phyloP scores from a whole-genome alignment of 2,797 vertebrate species.

The Chelon auratus region DNA sequence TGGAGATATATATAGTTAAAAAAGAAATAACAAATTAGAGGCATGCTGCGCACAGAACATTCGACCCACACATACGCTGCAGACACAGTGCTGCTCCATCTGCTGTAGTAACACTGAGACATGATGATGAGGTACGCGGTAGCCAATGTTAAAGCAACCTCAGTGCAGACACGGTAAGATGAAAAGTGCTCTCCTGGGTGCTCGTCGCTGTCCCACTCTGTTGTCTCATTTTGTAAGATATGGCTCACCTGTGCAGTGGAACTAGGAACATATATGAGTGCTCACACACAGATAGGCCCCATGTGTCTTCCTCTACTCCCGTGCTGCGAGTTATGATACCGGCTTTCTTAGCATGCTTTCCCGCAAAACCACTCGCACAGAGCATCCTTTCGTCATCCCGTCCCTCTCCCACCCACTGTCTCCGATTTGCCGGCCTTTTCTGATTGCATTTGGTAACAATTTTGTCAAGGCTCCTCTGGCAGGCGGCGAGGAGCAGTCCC shows the following conservation, averaged over 20 bases:
- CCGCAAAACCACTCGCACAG: constrained; percentile 29
- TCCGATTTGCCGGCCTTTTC: constrained; percentile 71
- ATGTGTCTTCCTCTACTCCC: constrained; percentile 6
- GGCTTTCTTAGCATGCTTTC: constrained; percentile 27
- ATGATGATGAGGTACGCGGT: constrained; percentile 10
- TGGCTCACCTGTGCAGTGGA: constrained; percentile 44
- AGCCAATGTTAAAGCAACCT: constrained; percentile 34
- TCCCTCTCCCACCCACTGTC: constrained; percentile 38
- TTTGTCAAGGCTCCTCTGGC: constrained; percentile 84
- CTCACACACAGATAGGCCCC: constrained; percentile 30
- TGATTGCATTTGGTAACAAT: constrained; percentile 87
- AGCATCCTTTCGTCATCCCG: constrained; percentile 25
- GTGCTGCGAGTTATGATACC: constrained; percentile 18
- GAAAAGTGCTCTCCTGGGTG: constrained; percentile 49
- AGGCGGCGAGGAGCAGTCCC: constrained; percentile 81
- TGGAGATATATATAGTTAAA: constrained; percentile 2
- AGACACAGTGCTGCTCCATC: constrained; percentile 33
- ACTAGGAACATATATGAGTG: constrained; percentile 10
- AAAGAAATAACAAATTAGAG: constrained; percentile 21
- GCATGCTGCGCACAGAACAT: not conserved
- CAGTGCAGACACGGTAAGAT: constrained; percentile 26
- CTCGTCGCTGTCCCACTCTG: constrained; percentile 19
- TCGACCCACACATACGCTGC: constrained; percentile 31
- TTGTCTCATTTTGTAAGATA: constrained; percentile 58
- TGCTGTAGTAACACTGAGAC: constrained; percentile 31